Conservation (phyloP, 2,113 vertebrate species). For the Eublepharis macularius region DNA sequence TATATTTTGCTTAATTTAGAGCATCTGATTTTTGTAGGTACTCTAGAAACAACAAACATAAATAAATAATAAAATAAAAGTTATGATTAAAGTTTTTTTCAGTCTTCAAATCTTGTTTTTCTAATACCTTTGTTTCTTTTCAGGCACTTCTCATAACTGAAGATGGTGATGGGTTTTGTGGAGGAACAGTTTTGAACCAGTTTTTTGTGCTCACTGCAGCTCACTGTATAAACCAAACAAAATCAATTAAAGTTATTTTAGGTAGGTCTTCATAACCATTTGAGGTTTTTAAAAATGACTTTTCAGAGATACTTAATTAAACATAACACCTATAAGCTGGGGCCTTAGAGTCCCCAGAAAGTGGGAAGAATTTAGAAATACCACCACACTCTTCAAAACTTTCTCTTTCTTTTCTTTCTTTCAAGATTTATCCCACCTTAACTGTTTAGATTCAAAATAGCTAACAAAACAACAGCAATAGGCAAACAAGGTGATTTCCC, state of each 20-base stretch:
- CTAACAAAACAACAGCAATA: too few species aligned
- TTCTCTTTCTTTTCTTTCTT: neutral
- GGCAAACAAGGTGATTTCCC: too few species aligned
- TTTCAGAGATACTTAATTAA: neutral
- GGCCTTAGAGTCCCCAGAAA: neutral
- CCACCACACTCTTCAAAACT: neutral
- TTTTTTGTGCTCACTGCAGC: constrained; percentile 87
- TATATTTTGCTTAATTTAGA: neutral
- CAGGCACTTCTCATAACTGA: constrained; percentile 89
- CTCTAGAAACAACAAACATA: neutral
- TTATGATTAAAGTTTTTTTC: neutral
- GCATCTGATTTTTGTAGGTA: rapidly evolving
- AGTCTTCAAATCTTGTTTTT: neutral
- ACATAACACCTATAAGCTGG: neutral
- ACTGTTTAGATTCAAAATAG: too few species aligned
- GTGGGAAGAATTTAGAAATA: neutral
- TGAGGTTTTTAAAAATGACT: neutral
- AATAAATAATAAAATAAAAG: neutral
- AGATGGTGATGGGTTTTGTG: constrained; percentile 81
- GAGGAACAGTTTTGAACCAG: constrained; percentile 88
- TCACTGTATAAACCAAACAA: constrained; percentile 87
- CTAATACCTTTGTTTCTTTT: neutral
- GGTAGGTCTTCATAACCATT: constrained; percentile 74
- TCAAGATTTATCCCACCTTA: too few species aligned
- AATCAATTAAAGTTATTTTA: constrained; percentile 78